These are phyloP conservation scores for Halictus rubicundus DNA, from an alignment of 1,140 invertebrate species.

Conservation along the genomic window DNA sequence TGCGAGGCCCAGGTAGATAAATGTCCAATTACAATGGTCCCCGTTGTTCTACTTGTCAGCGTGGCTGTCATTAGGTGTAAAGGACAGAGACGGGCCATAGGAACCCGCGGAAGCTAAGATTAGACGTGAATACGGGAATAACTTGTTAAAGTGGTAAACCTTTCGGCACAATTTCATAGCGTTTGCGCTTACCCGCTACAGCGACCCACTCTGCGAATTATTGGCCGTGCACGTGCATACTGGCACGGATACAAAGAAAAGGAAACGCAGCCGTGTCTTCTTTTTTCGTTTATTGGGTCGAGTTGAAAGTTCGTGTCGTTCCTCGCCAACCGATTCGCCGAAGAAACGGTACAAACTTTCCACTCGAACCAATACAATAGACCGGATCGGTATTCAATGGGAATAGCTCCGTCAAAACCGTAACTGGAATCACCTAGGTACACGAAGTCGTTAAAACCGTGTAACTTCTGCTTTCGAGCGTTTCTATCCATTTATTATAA, in stretches of 20 bases:
- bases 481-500: no score
- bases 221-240: slow-evolving; percentile 18
- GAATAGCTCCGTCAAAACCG: no score
- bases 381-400: no score
- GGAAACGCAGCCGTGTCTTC: slow-evolving; percentile 25
- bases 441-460: no score
- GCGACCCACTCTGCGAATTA: slow-evolving; percentile 48
- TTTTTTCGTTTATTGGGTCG: slow-evolving; percentile 18
- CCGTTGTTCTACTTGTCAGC: slow-evolving; percentile 17
- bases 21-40: not conserved
- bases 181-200: slow-evolving; percentile 49
- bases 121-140: slow-evolving; percentile 68
- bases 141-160: slow-evolving; percentile 69
- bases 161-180: slow-evolving; percentile 44
- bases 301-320: no score
- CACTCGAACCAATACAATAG: no score
- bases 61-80: slow-evolving; percentile 38
- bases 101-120: no score
- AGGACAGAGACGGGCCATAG: no score
- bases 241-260: slow-evolving; percentile 36
- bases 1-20: not conserved
- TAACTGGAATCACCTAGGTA: no score
- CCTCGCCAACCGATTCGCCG: no score
- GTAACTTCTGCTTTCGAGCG: no score
- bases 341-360: no score